Conservation (phyloP, 2,888 invertebrate genomes). For the Acanthosepion esculentum region DNA sequence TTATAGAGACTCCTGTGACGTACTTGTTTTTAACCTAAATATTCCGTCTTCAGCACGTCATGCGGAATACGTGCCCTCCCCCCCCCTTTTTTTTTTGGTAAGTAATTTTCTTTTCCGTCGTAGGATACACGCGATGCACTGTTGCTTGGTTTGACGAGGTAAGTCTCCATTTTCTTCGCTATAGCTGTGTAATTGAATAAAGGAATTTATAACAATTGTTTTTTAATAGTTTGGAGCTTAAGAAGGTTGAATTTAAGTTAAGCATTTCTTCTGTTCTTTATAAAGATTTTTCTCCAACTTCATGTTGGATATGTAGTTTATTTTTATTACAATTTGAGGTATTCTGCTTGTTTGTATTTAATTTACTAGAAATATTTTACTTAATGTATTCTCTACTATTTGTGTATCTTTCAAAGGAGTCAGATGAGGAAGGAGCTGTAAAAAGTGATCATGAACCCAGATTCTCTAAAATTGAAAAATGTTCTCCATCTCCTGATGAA, state of each 20-base stretch:
- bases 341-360: no score
- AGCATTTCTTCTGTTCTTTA: neutral
- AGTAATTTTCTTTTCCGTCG: no score
- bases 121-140: no score
- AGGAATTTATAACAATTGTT: neutral
- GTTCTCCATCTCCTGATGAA: constrained; percentile 67
- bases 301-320: neutral
- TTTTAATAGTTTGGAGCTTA: neutral
- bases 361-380: neutral
- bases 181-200: neutral
- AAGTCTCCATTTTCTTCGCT: no score
- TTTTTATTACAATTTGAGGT: neutral
- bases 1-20: no score
- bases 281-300: neutral
- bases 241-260: neutral
- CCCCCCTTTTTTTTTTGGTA: no score
- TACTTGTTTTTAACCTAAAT: no score
- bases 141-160: no score
- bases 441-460: constrained; percentile 52
- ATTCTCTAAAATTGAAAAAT: constrained; percentile 53
- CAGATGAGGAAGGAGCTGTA: constrained; percentile 71
- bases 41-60: no score
- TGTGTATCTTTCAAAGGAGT: constrained; percentile 67
- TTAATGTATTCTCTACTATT: neutral
- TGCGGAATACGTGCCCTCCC: no score